Conservation (phyloP, 92 coral and sea anemone species). For the Porites cylindrica region DNA sequence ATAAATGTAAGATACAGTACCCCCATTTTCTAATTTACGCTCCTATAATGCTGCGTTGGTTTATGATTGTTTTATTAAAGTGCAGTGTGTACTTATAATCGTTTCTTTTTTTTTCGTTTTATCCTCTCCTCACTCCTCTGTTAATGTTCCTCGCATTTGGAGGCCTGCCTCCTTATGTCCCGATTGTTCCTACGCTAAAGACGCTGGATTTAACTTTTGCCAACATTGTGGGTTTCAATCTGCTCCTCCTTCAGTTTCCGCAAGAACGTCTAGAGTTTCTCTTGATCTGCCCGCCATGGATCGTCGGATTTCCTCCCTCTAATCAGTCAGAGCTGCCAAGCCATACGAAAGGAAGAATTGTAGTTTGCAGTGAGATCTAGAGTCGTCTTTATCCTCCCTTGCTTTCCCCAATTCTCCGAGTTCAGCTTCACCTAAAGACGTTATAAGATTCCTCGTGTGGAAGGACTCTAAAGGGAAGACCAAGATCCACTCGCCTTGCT, state of each 20-base stretch:
- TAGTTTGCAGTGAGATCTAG: neutral
- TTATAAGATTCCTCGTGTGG: slow-evolving; percentile 44
- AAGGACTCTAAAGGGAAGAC: slow-evolving; percentile 31
- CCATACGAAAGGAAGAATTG: neutral
- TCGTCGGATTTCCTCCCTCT: neutral
- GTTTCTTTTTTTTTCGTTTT: too few relatives aligned
- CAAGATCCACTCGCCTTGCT: neutral
- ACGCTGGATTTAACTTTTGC: neutral
- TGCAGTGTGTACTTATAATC: too few relatives aligned
- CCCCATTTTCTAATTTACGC: too few relatives aligned
- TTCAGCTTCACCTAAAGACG: slow-evolving; percentile 23
- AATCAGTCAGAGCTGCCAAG: neutral
- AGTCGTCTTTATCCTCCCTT: neutral
- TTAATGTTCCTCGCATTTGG: too few relatives aligned
- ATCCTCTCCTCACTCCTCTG: too few relatives aligned
- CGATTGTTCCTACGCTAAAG: neutral
- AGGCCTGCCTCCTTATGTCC: too few relatives aligned
- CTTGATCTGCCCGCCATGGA: slow-evolving; percentile 1
- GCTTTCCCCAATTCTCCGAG: slow-evolving; percentile 29
- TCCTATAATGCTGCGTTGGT: too few relatives aligned
- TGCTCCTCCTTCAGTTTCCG: neutral
- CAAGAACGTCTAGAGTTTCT: neutral
- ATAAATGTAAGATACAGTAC: too few relatives aligned
- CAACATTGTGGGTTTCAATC: neutral
- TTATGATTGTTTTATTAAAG: too few relatives aligned